A percentile compares a stretch with the other conserved stretches of the same genome.
Conservation (phyloP, 2,797 vertebrate species). For the Rachycentron canadum region DNA sequence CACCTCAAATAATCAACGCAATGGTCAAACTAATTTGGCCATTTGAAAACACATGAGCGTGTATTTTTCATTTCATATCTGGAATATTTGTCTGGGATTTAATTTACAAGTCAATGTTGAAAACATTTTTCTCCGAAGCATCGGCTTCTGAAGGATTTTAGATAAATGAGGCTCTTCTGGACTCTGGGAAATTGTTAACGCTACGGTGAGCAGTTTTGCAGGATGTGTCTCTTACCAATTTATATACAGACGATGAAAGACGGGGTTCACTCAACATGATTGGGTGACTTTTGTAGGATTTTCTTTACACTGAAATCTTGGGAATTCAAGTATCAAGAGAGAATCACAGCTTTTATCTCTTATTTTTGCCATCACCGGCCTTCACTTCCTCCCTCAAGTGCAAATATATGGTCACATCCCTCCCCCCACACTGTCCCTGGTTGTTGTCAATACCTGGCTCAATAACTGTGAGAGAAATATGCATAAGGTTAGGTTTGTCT, state of each 20-base stretch:
- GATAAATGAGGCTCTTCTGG: conserved; percentile 34
- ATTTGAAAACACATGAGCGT: neutral
- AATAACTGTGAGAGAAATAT: neutral
- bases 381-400: too few relatives aligned
- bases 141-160: conserved; percentile 24
- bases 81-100: neutral
- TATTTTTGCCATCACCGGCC: conserved; percentile 1
- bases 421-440: neutral
- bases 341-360: neutral
- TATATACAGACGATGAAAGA: conserved; percentile 10
- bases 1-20: neutral
- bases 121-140: conserved; percentile 37
- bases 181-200: conserved; percentile 3
- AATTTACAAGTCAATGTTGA: conserved; percentile 44
- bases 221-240: conserved; percentile 15
- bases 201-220: conserved; percentile 36
- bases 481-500: neutral
- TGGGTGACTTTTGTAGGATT: conserved; percentile 6
- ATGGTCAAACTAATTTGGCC: neutral
- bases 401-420: neutral
- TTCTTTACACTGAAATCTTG: neutral
- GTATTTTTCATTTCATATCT: neutral
- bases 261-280: neutral
- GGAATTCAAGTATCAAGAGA: neutral
- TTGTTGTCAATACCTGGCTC: neutral